A percentile compares a stretch with the other conserved stretches of the same genome.
phyloP scores from a whole-genome alignment of 2,797 vertebrate genomes.

The Sebastes cheni region DNA sequence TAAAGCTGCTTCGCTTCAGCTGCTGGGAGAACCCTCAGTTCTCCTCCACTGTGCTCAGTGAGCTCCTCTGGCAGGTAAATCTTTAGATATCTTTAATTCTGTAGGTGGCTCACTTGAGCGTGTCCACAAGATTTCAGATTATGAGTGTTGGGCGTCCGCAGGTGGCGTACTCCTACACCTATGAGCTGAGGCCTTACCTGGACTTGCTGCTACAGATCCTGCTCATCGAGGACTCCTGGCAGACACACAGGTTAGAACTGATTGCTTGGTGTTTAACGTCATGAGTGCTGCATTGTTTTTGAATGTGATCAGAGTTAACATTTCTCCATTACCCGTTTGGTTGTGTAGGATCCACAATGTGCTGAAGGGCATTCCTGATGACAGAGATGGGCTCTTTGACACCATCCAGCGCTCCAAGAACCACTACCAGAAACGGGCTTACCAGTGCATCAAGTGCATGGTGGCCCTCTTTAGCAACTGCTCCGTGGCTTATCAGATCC shows the following conservation, averaged over 20 bases:
- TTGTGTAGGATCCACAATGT: constrained; percentile 95
- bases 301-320: not conserved
- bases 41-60: constrained; percentile 98
- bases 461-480: constrained; percentile 99
- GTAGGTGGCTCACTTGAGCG: not conserved
- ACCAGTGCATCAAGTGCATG: constrained; percentile 99
- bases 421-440: constrained; percentile 99
- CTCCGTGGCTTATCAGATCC: constrained; percentile 98
- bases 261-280: not conserved
- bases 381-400: constrained; percentile 97
- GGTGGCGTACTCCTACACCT: constrained; percentile 99
- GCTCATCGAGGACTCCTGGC: constrained; percentile 99
- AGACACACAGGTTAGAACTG: constrained; percentile 93
- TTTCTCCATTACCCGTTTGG: not conserved
- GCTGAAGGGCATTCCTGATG: constrained; percentile 98
- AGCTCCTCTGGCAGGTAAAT: constrained; percentile 98
- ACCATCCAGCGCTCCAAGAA: constrained; percentile 99
- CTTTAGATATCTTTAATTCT: not conserved
- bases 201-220: constrained; percentile 98
- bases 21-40: constrained; percentile 99
- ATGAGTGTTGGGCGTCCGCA: constrained; percentile 53
- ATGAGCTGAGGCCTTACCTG: constrained; percentile 97
- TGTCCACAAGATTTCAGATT: not conserved
- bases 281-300: not conserved
- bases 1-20: constrained; percentile 98